Evolutionary conservation across 2,888 invertebrate genomes (phyloP).

Genomic region (Sipha maydis): DNA sequence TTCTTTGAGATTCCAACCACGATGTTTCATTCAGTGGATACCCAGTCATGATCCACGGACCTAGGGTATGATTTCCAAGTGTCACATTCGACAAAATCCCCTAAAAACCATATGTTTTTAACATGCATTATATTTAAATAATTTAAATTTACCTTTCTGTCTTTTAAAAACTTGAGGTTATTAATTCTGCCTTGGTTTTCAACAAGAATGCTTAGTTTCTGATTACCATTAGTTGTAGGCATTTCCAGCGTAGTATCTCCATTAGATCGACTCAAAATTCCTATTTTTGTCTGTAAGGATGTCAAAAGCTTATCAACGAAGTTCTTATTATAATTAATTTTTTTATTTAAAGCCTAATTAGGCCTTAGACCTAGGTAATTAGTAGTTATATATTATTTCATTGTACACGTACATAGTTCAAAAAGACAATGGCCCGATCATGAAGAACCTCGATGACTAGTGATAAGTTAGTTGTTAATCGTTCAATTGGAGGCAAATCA

Average conservation of each 20-base stretch:
- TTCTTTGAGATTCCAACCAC: constrained; percentile 27
- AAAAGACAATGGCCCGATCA: constrained; percentile 78
- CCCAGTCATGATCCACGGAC: constrained; percentile 75
- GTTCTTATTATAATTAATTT: background rate
- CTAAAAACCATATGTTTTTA: constrained; percentile 67
- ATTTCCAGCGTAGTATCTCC: constrained; percentile 18
- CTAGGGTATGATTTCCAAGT: constrained; percentile 70
- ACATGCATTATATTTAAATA: background rate
- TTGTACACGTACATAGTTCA: constrained; percentile 67
- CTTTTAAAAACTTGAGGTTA: constrained; percentile 70
- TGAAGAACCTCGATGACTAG: constrained; percentile 72
- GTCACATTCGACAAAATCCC: constrained; percentile 73
- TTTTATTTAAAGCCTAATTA: no score
- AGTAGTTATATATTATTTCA: background rate
- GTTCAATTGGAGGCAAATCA: background rate
- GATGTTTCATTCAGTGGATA: constrained; percentile 68
- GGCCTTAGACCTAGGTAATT: no score
- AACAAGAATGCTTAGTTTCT: constrained; percentile 68
- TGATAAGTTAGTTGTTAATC: constrained; percentile 66
- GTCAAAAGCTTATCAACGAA: background rate
- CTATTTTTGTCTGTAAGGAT: constrained; percentile 6
- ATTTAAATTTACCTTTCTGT: constrained; percentile 67
- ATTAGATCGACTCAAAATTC: constrained; percentile 5
- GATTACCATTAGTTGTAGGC: constrained; percentile 25
- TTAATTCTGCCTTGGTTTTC: constrained; percentile 89